phyloP scores from a whole-genome alignment of 2,113 vertebrate species.

The Tricholaema leucomelas region DNA sequence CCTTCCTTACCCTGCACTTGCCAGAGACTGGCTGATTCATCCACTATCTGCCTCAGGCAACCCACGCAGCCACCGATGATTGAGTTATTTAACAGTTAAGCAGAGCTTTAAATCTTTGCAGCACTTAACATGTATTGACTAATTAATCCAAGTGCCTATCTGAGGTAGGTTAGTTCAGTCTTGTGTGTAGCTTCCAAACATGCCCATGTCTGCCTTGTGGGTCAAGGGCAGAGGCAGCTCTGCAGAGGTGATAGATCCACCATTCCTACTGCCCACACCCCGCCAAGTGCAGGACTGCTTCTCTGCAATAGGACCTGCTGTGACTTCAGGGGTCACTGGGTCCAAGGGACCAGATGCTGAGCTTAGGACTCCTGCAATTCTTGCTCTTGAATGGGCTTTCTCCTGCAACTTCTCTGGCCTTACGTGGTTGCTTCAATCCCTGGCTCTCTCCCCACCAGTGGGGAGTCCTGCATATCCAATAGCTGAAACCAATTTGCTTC shows the following conservation, averaged over 20 bases:
- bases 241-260: background rate
- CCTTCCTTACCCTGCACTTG: conserved; percentile 4
- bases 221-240: background rate
- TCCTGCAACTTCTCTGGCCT: background rate
- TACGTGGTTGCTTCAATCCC: background rate
- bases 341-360: background rate
- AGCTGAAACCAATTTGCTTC: background rate
- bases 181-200: conserved; percentile 32
- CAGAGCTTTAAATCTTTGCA: conserved; percentile 50
- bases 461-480: background rate
- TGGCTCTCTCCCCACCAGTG: background rate
- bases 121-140: conserved; percentile 54
- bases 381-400: background rate
- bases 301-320: background rate
- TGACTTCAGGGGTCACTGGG: background rate
- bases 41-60: conserved; percentile 15
- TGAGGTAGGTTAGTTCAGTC: conserved; percentile 58
- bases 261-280: background rate
- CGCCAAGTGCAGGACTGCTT: background rate
- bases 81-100: conserved; percentile 53
- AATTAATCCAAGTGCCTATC: conserved; percentile 49
- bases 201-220: background rate
- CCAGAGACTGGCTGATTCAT: conserved; percentile 37
- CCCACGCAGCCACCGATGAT: conserved; percentile 51
- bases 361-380: background rate